Conservation (phyloP, 2,797 vertebrate genomes). For the Rhyacichthys aspro region DNA sequence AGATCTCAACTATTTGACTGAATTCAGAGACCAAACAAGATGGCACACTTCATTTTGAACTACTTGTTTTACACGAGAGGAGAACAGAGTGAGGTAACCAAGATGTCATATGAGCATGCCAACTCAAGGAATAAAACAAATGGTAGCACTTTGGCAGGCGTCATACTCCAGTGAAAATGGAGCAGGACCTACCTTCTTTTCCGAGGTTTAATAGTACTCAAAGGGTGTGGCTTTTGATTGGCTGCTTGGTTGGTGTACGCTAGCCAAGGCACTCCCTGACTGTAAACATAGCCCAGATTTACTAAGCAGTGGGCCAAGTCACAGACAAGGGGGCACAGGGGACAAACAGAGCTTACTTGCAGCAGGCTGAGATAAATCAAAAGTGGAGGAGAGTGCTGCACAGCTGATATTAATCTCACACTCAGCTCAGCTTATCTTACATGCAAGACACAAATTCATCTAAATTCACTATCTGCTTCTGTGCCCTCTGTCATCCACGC, state of each 20-base stretch:
- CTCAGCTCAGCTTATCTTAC: constrained; percentile 37
- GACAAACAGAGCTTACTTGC: constrained; percentile 52
- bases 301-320: constrained; percentile 67
- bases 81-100: constrained; percentile 28
- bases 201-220: constrained; percentile 42
- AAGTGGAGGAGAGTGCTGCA: constrained; percentile 27
- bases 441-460: constrained; percentile 34
- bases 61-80: constrained; percentile 26
- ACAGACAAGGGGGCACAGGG: constrained; percentile 62
- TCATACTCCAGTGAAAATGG: constrained; percentile 38
- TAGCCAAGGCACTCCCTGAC: constrained; percentile 54
- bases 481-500: constrained; percentile 30
- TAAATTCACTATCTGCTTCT: constrained; percentile 4
- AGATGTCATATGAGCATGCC: constrained; percentile 43
- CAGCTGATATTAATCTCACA: constrained; percentile 50
- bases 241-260: constrained; percentile 42
- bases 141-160: constrained; percentile 31
- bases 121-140: constrained; percentile 46
- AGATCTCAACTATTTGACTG: neutral
- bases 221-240: constrained; percentile 54
- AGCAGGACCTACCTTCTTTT: constrained; percentile 33
- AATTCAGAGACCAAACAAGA: constrained; percentile 6
- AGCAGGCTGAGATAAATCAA: constrained; percentile 34
- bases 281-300: constrained; percentile 74
- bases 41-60: constrained; percentile 14